Evolutionary conservation across 2,113 vertebrate species (phyloP).

Genomic region (Reinhardtius hippoglossoides): DNA sequence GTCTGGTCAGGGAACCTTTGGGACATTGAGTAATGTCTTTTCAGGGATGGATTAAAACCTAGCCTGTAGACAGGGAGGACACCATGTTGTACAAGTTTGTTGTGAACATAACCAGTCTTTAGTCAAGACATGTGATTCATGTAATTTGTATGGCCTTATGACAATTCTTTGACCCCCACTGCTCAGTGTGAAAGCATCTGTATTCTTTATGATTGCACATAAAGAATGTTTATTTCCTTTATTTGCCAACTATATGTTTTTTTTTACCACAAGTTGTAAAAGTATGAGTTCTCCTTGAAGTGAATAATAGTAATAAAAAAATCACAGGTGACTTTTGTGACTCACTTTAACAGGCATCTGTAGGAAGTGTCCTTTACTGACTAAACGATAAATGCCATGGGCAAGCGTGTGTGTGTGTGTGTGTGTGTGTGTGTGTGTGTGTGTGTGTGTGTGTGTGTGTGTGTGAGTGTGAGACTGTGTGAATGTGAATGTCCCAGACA

Average conservation of each 20-base stretch:
- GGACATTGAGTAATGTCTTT: background rate
- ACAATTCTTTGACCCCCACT: background rate
- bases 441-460: background rate
- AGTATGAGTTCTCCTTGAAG: background rate
- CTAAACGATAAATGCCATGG: conserved; percentile 20
- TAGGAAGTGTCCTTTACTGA: conserved; percentile 12
- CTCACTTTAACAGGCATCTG: background rate
- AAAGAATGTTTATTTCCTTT: background rate
- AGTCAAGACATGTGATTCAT: background rate
- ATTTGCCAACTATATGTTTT: background rate
- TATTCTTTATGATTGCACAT: background rate
- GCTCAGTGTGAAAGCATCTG: background rate
- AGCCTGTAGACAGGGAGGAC: background rate
- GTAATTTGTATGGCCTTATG: background rate
- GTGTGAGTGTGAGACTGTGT: background rate
- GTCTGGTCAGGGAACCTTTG: background rate
- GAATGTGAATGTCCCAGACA: conserved; percentile 14
- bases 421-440: conserved; percentile 6
- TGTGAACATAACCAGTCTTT: background rate
- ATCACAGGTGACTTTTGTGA: conserved; percentile 14
- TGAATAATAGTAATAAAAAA: conserved; percentile 5
- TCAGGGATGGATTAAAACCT: background rate
- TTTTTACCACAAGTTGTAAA: background rate
- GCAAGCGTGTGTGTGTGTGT: background rate
- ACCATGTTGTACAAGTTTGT: background rate